Percentiles rank a stretch among this genome's conserved stretches.
Evolutionary conservation across 2,113 vertebrate species (phyloP).

Genomic region (Poeciliopsis occidentalis): DNA sequence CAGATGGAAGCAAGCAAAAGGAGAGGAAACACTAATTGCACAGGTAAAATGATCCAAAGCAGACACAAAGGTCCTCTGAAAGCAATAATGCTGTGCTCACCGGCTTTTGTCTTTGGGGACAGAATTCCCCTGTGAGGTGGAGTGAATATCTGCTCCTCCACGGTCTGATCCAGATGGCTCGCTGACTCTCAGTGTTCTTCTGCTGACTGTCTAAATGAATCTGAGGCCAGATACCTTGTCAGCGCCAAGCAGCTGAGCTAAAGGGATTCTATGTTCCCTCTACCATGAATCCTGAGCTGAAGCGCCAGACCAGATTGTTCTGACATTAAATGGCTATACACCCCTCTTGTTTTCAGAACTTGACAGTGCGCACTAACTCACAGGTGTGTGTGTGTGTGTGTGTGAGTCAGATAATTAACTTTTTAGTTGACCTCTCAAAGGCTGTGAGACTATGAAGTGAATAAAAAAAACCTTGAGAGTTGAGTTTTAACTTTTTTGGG

Average conservation of each 20-base stretch:
- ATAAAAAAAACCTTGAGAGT: constrained; percentile 11
- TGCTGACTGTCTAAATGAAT: constrained; percentile 72
- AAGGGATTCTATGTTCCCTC: constrained; percentile 71
- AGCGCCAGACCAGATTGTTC: constrained; percentile 54
- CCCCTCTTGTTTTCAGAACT: constrained; percentile 53
- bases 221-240: constrained; percentile 63
- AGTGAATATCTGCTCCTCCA: constrained; percentile 60
- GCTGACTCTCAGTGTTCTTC: constrained; percentile 62
- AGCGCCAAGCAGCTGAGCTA: constrained; percentile 55
- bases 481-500: too few species aligned
- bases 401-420: constrained; percentile 46
- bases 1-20: constrained; percentile 13
- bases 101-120: constrained; percentile 65
- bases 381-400: constrained; percentile 27
- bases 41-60: constrained; percentile 61
- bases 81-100: constrained; percentile 61
- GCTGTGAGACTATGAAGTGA: constrained; percentile 6
- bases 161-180: constrained; percentile 64
- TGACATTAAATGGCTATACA: constrained; percentile 60
- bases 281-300: constrained; percentile 61
- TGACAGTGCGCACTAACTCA: constrained; percentile 38
- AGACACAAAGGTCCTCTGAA: constrained; percentile 53
- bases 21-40: constrained; percentile 54
- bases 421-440: constrained; percentile 41
- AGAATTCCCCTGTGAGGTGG: constrained; percentile 51